A percentile compares a stretch with the other conserved stretches of the same genome.
These are phyloP conservation scores for Parazoanthus darwini DNA, from an alignment of 92 coral and sea anemone species.

Conservation along the genomic window DNA sequence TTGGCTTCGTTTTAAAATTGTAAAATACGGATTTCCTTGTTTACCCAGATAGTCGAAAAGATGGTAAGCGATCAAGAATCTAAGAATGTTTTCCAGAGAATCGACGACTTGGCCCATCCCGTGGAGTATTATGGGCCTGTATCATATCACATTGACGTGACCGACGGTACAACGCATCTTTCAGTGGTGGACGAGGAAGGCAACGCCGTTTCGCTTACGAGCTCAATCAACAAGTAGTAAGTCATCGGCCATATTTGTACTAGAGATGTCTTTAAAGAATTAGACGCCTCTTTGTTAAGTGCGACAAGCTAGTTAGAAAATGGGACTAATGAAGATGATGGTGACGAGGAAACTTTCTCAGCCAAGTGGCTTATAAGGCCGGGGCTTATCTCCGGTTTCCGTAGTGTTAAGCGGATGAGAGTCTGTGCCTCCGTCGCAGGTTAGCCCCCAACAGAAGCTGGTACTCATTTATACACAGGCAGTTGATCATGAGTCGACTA, in stretches of 20 bases:
- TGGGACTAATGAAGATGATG: no score
- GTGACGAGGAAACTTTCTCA: no score
- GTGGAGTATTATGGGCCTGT: slow-evolving; percentile 70
- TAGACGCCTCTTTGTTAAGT: no score
- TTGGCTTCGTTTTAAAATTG: neutral
- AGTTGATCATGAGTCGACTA: no score
- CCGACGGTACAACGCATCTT: slow-evolving; percentile 85
- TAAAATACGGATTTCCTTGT: neutral
- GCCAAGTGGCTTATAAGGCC: no score
- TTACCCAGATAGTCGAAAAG: slow-evolving; percentile 45
- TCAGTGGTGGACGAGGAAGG: slow-evolving; percentile 80
- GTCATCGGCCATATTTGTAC: slow-evolving; percentile 1
- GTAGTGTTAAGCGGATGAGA: no score
- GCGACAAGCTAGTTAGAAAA: no score
- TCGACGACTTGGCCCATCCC: slow-evolving; percentile 56
- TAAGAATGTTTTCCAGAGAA: slow-evolving; percentile 40
- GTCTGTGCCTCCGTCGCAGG: no score
- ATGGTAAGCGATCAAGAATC: slow-evolving; percentile 68
- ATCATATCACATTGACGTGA: slow-evolving; percentile 71
- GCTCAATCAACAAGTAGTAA: slow-evolving; percentile 87
- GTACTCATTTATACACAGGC: no score
- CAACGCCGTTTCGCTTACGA: slow-evolving; percentile 82
- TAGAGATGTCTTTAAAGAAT: no score
- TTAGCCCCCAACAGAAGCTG: no score
- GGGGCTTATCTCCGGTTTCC: no score